Evolutionary conservation across 2,797 vertebrate species (phyloP), one percentile per base, ranked within the genome.

Genomic region (Yasuhikotakia modesta): DNA sequence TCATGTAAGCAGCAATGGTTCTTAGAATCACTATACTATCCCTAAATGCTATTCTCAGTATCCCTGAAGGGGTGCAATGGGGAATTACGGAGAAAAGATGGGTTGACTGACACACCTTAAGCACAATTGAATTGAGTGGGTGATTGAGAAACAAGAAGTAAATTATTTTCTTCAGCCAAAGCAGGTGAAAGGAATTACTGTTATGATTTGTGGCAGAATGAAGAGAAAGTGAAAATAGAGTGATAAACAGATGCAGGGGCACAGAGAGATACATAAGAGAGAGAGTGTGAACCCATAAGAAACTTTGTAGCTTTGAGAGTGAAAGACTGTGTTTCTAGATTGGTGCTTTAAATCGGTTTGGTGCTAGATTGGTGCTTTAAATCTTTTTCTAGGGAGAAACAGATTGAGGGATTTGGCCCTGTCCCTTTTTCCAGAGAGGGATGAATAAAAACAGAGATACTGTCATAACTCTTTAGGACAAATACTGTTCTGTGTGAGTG

Each of bases 261-360:
- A 67, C 30, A 84, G 88, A 87, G 81, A 90, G 90, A 92, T 90
- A 89, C 89, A 88, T 87, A n/a, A n/a, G 87, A 69, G 65, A 24
- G 21, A 86, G 70, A 83, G 90, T 91, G 89, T 90, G 90, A 92
- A 92, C 87, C 58, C 39, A 14, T 70, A 55, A 81, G 70, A 70
- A 58, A 46, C 69, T 43, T 88, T 87, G 82, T 87, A 89, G 90
- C 27, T 30, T 46, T 48, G 65, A 35, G 53, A 46, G 55, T 17
- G 55, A 50, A 16, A 76, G 87, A 89, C 1, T 16, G n/a, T 27
- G 13, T 53, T 87, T 86, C 16, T 45, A 30, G 64, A 72, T 24
- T 86, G 88, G 89, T 88, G 88, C 86, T n/a, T n/a, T n/a, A n/a
- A n/a, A n/a, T n/a, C n/a, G n/a, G n/a, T n/a, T n/a, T n/a, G n/a